Evolutionary conservation across 2,113 vertebrate genomes (phyloP).

Genomic region (Ascaphus truei): DNA sequence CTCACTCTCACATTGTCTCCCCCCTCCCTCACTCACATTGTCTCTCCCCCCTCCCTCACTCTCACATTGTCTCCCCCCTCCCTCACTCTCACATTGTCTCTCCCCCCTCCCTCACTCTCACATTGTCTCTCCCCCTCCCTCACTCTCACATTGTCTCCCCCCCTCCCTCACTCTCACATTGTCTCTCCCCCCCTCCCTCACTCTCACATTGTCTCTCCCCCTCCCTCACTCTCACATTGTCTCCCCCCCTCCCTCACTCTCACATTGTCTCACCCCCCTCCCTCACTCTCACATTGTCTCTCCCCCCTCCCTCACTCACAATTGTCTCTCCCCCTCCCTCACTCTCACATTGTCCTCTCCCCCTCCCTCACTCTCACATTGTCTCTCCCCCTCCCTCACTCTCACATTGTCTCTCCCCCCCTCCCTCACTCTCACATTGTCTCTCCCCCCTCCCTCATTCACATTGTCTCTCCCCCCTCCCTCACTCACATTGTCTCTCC

Average conservation of each 20-base stretch:
- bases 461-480: not conserved
- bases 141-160: too few species aligned
- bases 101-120: not conserved
- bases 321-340: not conserved
- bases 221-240: too few species aligned
- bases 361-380: not conserved
- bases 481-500: not conserved
- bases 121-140: not conserved
- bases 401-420: too few species aligned
- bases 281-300: not conserved
- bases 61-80: not conserved
- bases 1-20: too few species aligned
- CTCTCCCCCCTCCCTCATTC: too few species aligned
- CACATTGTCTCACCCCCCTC: not conserved
- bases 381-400: not conserved
- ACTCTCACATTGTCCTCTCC: too few species aligned
- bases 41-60: too few species aligned
- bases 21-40: too few species aligned
- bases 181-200: too few species aligned
- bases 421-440: too few species aligned
- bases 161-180: not conserved
- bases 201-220: too few species aligned
- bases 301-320: not conserved
- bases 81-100: not conserved
- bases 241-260: too few species aligned